Evolutionary conservation across 2,113 vertebrate genomes (phyloP).

Genomic region (Oxygymnocypris stewartii): DNA sequence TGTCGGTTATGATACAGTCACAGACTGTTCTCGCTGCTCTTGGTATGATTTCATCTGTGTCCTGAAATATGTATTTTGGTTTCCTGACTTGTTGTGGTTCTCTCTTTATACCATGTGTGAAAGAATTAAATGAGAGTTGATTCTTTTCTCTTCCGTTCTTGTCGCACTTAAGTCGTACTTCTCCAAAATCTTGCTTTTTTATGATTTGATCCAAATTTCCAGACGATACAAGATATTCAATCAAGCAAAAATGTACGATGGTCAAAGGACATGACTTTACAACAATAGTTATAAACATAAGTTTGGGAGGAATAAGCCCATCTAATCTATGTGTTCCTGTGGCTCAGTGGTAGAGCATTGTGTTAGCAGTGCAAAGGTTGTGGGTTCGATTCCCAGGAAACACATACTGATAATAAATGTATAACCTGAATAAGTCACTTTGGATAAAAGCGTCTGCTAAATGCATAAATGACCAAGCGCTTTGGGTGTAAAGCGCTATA

Average conservation of each 20-base stretch:
- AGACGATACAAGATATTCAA: neutral
- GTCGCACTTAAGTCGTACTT: neutral
- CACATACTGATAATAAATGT: too few species aligned
- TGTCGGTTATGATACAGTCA: slow-evolving; percentile 44
- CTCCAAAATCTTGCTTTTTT: neutral
- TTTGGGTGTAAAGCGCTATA: too few species aligned
- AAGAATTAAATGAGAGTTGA: neutral
- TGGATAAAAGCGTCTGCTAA: too few species aligned
- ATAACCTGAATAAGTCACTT: too few species aligned
- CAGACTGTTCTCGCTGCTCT: slow-evolving; percentile 19
- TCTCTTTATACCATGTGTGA: neutral
- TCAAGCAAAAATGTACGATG: neutral
- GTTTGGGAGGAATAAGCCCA: too few species aligned
- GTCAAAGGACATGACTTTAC: neutral
- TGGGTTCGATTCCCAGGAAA: too few species aligned
- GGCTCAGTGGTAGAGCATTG: too few species aligned
- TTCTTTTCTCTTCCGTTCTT: neutral
- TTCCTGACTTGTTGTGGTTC: slow-evolving; percentile 27
- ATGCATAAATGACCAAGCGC: too few species aligned
- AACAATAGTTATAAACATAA: too few species aligned
- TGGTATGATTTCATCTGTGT: slow-evolving; percentile 46
- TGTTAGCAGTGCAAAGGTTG: too few species aligned
- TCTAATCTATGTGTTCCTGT: too few species aligned
- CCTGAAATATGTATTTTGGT: slow-evolving; percentile 40
- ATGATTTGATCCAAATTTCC: too few species aligned